Base-by-base conservation (phyloP, 2,888 invertebrate species). In the Scaptomyza caliginosa region DNA sequence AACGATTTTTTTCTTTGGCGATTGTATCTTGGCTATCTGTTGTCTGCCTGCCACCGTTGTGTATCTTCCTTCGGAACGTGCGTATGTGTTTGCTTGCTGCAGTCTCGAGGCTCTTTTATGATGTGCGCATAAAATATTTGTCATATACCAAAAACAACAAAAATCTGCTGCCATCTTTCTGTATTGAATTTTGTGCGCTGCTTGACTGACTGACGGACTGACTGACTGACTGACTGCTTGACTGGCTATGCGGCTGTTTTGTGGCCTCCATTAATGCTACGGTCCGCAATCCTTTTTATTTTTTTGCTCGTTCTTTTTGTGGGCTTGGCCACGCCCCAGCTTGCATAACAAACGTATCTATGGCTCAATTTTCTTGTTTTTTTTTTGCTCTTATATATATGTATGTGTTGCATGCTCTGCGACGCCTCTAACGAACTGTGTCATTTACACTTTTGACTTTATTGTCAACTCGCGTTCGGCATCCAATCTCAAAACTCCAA, bases 351-450 rank as follows among this genome's bases (percentile, higher is more conserved):
- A 79, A 74, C 65, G 86, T 75, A 78, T 82, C 66, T 69, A 67
- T 72, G 56, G 66, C 59, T 65, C 52, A 34, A 51, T 55, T 56
- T 70, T 51, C 8, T 16, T n/a, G n/a, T n/a, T n/a, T n/a, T n/a
- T n/a, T n/a, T n/a, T n/a, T n/a, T n/a, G n/a, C n/a, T n/a, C n/a
- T n/a, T n/a, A 21, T 28, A n/a, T 13, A 13, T 67, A 39, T 67
- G 46, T 64, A 50, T 68, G 60, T 71, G 39, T 74, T 69, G 66
- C 58, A 59, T 63, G 59, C 51, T 64, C 60, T 71, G 64, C 55
- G 77, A 77, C 84, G 85, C 76, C 86, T n/a, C n/a, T 89, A 87
- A 87, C 89, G 89, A 87, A 89, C 89, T 87, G 89, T 87, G 87
- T 88, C 86, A 89, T 88, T 89, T 87, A 89, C 88, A 88, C 89